These are phyloP conservation scores for Pseudochaenichthys georgianus DNA, from an alignment of 2,797 vertebrate genomes.

Conservation along the genomic window DNA sequence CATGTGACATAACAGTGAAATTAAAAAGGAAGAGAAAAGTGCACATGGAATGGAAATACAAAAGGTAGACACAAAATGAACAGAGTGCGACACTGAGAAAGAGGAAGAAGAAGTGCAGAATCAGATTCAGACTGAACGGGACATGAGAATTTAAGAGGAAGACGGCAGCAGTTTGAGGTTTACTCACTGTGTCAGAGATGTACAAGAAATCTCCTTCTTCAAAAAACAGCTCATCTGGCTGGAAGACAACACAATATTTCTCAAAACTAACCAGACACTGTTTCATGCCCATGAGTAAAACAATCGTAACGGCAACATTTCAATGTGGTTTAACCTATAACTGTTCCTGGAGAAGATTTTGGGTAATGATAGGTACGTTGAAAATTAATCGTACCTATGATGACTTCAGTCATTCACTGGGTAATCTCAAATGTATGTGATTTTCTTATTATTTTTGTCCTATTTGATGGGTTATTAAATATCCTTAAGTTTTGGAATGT, in stretches of 20 bases:
- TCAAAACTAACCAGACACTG: neutral
- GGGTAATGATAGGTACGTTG: too few relatives aligned
- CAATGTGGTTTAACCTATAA: too few relatives aligned
- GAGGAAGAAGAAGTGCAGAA: conserved; percentile 34
- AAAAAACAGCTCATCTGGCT: conserved; percentile 98
- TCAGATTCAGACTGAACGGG: neutral
- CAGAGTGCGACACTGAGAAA: conserved; percentile 20
- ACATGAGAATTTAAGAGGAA: neutral
- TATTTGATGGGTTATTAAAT: neutral
- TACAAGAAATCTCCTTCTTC: conserved; percentile 98
- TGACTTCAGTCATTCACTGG: neutral
- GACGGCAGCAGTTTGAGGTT: neutral
- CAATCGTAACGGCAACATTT: neutral
- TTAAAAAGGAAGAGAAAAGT: neutral
- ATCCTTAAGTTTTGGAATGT: neutral
- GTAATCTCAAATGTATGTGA: neutral
- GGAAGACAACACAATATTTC: conserved; percentile 37
- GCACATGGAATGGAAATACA: neutral
- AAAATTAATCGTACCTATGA: too few relatives aligned
- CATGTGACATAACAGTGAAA: neutral
- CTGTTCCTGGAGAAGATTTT: too few relatives aligned
- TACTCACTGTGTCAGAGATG: conserved; percentile 95
- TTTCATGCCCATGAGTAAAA: neutral
- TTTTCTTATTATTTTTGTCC: neutral
- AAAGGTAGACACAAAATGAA: conserved; percentile 16